Evolutionary conservation across 2,888 invertebrate genomes (phyloP).

Genomic region (Aethes cnicana): DNA sequence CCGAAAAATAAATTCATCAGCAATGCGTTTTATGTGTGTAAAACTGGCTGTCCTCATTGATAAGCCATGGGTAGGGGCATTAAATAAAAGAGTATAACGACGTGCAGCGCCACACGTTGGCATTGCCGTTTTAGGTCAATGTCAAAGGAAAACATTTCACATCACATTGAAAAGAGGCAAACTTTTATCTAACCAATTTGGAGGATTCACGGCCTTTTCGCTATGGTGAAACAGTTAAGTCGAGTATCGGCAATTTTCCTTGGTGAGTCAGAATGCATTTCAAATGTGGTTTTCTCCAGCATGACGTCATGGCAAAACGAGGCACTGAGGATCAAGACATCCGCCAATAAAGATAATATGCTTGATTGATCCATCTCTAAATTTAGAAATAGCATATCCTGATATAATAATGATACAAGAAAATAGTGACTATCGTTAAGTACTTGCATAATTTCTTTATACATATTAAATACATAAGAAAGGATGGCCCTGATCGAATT

Average conservation of each 20-base stretch:
- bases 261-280: conserved; percentile 14
- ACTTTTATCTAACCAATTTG: conserved; percentile 45
- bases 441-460: no score
- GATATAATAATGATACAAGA: no score
- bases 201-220: conserved; percentile 38
- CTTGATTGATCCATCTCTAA: background rate
- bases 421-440: no score
- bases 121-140: conserved; percentile 71
- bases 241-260: background rate
- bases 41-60: conserved; percentile 53
- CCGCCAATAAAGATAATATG: background rate
- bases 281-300: background rate
- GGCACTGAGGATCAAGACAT: conserved; percentile 3
- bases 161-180: conserved; percentile 47
- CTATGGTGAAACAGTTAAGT: conserved; percentile 14
- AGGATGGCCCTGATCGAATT: no score
- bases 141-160: conserved; percentile 63
- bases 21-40: conserved; percentile 39
- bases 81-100: conserved; percentile 18
- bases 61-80: conserved; percentile 36
- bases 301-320: conserved; percentile 4
- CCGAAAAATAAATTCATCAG: conserved; percentile 33
- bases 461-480: no score
- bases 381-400: conserved; percentile 6
- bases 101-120: conserved; percentile 47